Evolutionary conservation across 2,113 vertebrate genomes (phyloP), one percentile per base, ranked within the genome.

Genomic region (Dipodomys spectabilis): DNA sequence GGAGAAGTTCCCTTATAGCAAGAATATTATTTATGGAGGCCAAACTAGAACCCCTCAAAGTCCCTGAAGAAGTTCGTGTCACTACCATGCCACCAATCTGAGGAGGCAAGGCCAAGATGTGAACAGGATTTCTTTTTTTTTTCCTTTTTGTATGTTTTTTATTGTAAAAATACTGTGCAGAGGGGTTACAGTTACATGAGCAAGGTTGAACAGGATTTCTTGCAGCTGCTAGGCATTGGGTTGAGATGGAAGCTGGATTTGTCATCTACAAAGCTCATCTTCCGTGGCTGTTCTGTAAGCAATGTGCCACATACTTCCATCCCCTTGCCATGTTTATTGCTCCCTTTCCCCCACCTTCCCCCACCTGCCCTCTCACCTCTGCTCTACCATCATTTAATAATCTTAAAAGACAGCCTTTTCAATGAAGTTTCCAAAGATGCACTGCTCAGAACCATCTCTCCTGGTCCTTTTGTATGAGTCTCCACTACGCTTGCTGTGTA

Each of bases 301-400:
- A 60, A 6, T 0, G 0, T 6, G 30, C 57, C 4, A 1, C 10
- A 10, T 4, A 44, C 15, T 15, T 39, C 53, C 1, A 19, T n/a
- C 35, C n/a, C 2, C 12, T 16, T 69, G 22, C 12, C 13, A 39
- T 69, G 2, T 20, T 53, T 8, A 10, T n/a, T 9, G 2, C 11
- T 25, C 45, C 9, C 71, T 30, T 39, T 39, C 39, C 18, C 4
- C 57, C 1, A 20, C 64, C 5, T 15, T 78, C 9, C 10, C 49
- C 57, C 27, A 6, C 4, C 16, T 78, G 53, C 7, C 5, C 65
- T 39, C 28, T 94, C 45, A 18, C 11, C 64, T 65, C 68, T 68
- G n/a, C 32, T 49, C 1, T 32, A 23, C 20, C 15, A 57, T 69
- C 65, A 73, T 65, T 67, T 88, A 57, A 25, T 32, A 39, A 49